Base-by-base conservation (phyloP, 1,140 invertebrate genomes). In the Trissolcus basalis region DNA sequence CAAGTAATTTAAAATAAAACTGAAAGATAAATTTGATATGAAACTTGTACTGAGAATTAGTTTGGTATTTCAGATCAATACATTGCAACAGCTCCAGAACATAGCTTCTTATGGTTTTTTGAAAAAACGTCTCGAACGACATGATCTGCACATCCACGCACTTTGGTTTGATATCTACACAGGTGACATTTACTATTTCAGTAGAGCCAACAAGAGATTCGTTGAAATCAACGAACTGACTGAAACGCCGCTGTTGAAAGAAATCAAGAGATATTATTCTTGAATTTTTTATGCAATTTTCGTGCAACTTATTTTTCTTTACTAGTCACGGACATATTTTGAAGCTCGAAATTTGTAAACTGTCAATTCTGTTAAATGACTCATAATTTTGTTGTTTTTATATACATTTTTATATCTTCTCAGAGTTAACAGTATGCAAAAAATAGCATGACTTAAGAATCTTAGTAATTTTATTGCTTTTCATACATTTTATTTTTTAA, bases 91-190 rank as follows among this genome's bases (percentile, higher is more conserved):
- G 86, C 88, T 98, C 55, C 95, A 97, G 86, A 97, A 99, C 85
- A 92, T 98, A 54, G 95, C 96, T 0, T 97, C 96, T 15, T 98
- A 98, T 83, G 95, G 95, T 16, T 98, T 98, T 88, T 88, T 98
- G 33, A 94, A 96, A 80, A 93, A 93, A 71, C 91, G 95, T 1
- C 85, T 99, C 9, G 92, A 94, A 84, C 91, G 91, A 15, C 93
- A 96, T 79, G 91, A 96, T 82, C 89, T 98, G 5, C 95, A 97
- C 80, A 94, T 97, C 71, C 96, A 98, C 83, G 96, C 97, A 0
- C 88, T 98, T 3, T 99, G 97, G 97, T 98, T 98, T 85, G 97
- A 99, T 86, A 97, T 98, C 82, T 97, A 97, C 81, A 97, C 96
- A 0, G 97, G 97, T 2, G 96, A 98, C 87, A 96, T 98, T 81